Evolutionary conservation across 1,140 invertebrate species (phyloP).

Genomic region (Ceratitis capitata): DNA sequence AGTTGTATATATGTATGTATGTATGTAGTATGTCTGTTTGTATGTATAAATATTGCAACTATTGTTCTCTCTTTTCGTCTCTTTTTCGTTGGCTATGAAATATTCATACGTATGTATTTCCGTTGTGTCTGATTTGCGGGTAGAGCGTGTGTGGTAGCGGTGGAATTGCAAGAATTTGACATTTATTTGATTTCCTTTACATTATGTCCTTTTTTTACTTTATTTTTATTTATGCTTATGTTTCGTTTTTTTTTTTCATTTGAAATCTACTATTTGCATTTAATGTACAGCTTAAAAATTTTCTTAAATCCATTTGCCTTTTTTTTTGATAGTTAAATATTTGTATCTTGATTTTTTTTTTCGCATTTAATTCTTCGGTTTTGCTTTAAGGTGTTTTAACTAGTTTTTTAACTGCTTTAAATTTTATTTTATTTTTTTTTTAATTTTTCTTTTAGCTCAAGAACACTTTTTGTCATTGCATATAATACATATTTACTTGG

Average conservation of each 20-base stretch:
- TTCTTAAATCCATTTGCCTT: constrained; percentile 44
- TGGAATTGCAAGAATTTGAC: neutral
- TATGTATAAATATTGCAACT: neutral
- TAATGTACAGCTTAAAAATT: constrained; percentile 46
- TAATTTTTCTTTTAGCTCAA: neutral
- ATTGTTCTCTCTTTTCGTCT: neutral
- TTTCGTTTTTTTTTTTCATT: constrained; percentile 47
- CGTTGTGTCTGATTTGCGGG: neutral
- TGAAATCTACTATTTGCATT: constrained; percentile 52
- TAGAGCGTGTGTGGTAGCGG: neutral
- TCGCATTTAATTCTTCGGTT: neutral
- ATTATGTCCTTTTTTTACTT: neutral
- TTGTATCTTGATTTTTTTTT: neutral
- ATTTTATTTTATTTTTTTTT: neutral
- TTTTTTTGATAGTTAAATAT: neutral
- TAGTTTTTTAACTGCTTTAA: neutral
- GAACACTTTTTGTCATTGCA: constrained; percentile 26
- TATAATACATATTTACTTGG: constrained; percentile 7
- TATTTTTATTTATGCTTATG: constrained; percentile 45
- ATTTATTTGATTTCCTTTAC: neutral
- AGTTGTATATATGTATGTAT: neutral
- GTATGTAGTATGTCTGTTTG: neutral
- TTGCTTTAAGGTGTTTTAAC: neutral
- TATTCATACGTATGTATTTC: no score
- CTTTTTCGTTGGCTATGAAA: neutral